Conservation (phyloP, 2,888 invertebrate genomes). For the Cryptosula pallasiana region DNA sequence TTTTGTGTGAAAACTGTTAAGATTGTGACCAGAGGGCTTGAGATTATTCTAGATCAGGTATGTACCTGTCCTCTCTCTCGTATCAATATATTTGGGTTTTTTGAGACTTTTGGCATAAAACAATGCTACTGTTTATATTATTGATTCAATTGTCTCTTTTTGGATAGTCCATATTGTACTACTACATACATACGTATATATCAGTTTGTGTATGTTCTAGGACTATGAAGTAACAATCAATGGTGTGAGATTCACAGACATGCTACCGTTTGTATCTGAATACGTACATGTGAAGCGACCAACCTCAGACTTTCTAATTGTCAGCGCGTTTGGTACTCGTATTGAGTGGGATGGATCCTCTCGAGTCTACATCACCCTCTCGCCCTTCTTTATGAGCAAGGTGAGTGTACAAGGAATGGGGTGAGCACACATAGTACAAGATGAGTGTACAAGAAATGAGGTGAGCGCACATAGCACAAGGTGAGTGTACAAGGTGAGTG, state of each 20-base stretch:
- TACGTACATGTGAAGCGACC: constrained; percentile 32
- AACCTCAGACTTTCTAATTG: constrained; percentile 31
- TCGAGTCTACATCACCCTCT: constrained; percentile 32
- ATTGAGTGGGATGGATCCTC: constrained; percentile 33
- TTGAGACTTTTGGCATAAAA: not conserved
- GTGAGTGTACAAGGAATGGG: no score
- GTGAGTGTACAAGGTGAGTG: no score
- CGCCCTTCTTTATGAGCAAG: constrained; percentile 31
- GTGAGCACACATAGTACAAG: no score
- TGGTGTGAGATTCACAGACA: not conserved
- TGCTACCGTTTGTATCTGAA: constrained; percentile 25
- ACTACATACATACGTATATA: not conserved
- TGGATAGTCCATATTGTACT: no score
- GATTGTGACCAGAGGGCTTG: not conserved
- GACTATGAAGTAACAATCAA: constrained; percentile 25
- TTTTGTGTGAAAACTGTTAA: constrained; percentile 9
- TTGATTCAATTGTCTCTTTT: not conserved
- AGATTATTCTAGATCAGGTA: constrained; percentile 9
- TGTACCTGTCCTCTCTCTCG: not conserved
- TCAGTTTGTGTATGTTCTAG: no score
- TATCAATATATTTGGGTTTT: not conserved
- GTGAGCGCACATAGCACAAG: no score
- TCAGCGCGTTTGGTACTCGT: constrained; percentile 34
- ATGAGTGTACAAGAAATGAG: no score
- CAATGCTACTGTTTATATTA: not conserved